Base-by-base conservation (phyloP, 1,140 invertebrate genomes). In the Eciton burchellii region DNA sequence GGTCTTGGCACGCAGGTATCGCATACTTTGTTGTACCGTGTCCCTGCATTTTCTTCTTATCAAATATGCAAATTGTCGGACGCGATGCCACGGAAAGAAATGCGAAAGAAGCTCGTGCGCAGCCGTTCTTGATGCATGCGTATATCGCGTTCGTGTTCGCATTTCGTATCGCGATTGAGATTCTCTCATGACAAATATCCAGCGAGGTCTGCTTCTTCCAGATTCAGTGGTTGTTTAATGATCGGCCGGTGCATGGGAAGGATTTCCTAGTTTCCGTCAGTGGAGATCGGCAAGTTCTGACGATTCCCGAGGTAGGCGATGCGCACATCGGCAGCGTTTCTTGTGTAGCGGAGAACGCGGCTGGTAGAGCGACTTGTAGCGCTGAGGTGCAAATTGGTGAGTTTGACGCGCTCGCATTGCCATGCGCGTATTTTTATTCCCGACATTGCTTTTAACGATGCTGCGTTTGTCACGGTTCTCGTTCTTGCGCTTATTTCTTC, bases 151-250 rank as follows among this genome's bases (percentile, higher is more conserved):
- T 12, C 26, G 47, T 41, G 57, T 74, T n/a, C 47, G 26, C 29
- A 6, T 52, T 24, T 9, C 24, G 43, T 0, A 45, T 60, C 21
- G 45, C 12, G 47, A 43, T 70, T n/a, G n/a, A 6, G 12, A 35
- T 62, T 41, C 56, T 21, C 35, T 73, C 3, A 59, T 5, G 45
- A 26, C 49, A 45, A 21, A 65, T 62, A 60, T 57, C 49, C 62
- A 45, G 1, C 16, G 1, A 57, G 3, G 56, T 35, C 26, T 26
- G 1, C 3, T 56, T 56, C 76, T 89, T 81, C 19, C 88, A 97
- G 96, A 95, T 97, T 41, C 94, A 95, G 71, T 97, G 97, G 97
- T 93, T 95, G 24, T 96, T 97, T 90, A 97, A 97, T 88, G 96
- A 96, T 35, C 94, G 95, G 83, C 95, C 96, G 8, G 95, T 97